Percentiles rank a stretch among this genome's conserved stretches.
These are phyloP conservation scores for Poeciliopsis presidionis DNA, from an alignment of 2,797 vertebrate species.

Conservation along the genomic window DNA sequence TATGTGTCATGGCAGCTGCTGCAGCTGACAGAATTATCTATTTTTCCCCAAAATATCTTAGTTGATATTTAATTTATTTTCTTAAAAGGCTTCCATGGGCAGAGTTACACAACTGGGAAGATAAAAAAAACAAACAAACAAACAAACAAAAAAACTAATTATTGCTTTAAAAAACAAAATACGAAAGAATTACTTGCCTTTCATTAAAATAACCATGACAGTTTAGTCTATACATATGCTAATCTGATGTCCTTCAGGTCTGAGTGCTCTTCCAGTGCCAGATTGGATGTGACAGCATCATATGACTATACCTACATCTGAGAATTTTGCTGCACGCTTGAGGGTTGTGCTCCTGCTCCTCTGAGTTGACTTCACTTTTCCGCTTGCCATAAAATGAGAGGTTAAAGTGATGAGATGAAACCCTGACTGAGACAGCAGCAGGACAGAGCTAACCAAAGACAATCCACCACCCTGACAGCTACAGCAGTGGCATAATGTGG, in stretches of 20 bases:
- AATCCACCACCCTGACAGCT: conserved; percentile 41
- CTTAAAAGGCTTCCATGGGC: background rate
- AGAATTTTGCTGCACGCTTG: conserved; percentile 28
- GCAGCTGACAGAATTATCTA: background rate
- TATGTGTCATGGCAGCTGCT: background rate
- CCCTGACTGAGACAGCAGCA: conserved; percentile 50
- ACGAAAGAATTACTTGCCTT: conserved; percentile 2
- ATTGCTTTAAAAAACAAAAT: background rate
- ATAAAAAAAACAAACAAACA: background rate
- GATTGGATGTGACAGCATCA: conserved; percentile 39
- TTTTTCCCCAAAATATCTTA: background rate
- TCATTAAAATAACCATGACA: conserved; percentile 11
- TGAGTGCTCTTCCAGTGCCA: conserved; percentile 12
- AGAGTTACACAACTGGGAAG: background rate
- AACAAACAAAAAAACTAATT: background rate
- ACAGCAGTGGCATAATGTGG: conserved; percentile 55
- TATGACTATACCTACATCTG: conserved; percentile 21
- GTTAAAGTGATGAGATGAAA: conserved; percentile 57
- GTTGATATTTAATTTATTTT: background rate
- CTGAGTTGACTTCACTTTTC: conserved; percentile 33
- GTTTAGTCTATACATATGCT: conserved; percentile 8
- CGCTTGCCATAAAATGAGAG: conserved; percentile 56
- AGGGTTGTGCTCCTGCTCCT: conserved; percentile 25
- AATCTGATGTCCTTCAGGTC: conserved; percentile 19
- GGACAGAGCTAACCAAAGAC: conserved; percentile 47